Percentiles rank a stretch among this genome's conserved stretches.
These are phyloP conservation scores for Trogon surrucura DNA, from an alignment of 2,113 vertebrate species.

Conservation along the genomic window DNA sequence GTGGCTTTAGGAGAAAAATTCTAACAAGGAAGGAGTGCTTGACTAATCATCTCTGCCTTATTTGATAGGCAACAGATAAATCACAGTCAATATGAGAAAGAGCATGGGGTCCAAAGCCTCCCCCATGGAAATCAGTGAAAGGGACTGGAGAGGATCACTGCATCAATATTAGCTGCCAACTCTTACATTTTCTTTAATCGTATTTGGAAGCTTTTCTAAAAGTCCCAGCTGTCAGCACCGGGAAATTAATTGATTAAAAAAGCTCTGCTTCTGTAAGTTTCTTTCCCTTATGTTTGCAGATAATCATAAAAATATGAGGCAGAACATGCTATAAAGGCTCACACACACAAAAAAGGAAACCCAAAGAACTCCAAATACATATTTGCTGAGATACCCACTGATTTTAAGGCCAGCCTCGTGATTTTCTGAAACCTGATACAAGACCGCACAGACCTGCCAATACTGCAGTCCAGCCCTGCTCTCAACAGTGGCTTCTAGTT, in stretches of 20 bases:
- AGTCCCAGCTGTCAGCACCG: not conserved
- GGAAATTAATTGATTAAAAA: not conserved
- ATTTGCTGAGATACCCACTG: not conserved
- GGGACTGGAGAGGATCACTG: not conserved
- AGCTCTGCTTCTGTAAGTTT: not conserved
- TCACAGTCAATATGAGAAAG: not conserved
- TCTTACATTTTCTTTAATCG: not conserved
- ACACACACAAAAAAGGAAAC: not conserved
- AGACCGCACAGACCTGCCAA: not conserved
- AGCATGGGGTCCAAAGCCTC: not conserved
- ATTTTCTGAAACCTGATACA: not conserved
- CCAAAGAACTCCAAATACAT: not conserved
- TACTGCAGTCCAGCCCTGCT: not conserved
- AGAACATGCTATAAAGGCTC: not conserved
- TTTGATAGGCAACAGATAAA: not conserved
- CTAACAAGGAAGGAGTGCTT: not conserved
- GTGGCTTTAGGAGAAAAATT: not conserved
- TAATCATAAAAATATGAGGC: not conserved
- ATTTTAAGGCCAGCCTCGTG: not conserved
- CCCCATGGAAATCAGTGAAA: not conserved
- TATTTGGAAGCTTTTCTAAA: constrained; percentile 12
- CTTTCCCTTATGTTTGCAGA: not conserved
- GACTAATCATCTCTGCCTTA: not conserved
- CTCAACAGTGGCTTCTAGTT: not conserved
- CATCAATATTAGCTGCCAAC: not conserved